Evolutionary conservation across 2,113 vertebrate species (phyloP).

Genomic region (Catagonus wagneri): DNA sequence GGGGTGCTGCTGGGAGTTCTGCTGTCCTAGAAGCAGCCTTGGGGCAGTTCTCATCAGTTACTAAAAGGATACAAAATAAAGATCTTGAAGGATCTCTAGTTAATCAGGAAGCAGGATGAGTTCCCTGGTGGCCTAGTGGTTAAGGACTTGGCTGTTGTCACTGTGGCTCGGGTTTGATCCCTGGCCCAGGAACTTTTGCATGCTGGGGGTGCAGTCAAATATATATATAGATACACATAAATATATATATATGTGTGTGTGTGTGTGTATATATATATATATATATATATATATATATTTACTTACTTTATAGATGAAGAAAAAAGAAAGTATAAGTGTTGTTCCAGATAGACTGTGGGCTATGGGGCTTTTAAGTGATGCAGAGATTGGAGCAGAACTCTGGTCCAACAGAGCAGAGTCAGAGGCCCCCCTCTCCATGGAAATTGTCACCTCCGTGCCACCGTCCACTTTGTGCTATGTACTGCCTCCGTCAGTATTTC

Average conservation of each 20-base stretch:
- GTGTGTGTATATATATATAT: too few relatives aligned
- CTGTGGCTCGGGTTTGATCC: too few relatives aligned
- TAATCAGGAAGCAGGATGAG: background rate
- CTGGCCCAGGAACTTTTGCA: too few relatives aligned
- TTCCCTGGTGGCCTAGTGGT: too few relatives aligned
- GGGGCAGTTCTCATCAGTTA: background rate
- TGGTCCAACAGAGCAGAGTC: background rate
- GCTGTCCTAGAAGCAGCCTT: background rate
- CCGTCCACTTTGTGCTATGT: background rate
- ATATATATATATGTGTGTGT: too few relatives aligned
- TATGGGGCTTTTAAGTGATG: background rate
- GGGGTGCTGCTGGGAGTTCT: background rate
- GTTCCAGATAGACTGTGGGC: background rate
- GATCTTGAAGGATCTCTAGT: background rate
- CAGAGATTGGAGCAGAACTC: background rate
- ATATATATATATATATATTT: too few relatives aligned
- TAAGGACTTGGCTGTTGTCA: too few relatives aligned
- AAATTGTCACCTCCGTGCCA: background rate
- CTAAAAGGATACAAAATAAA: conserved; percentile 38
- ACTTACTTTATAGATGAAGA: too few relatives aligned
- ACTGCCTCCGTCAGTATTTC: background rate
- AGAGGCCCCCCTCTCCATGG: background rate
- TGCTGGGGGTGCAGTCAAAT: too few relatives aligned
- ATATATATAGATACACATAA: too few relatives aligned
- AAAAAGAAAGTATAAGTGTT: too few relatives aligned